phyloP scores from a whole-genome alignment of 2,113 vertebrate genomes.

The Brachionichthys hirsutus region DNA sequence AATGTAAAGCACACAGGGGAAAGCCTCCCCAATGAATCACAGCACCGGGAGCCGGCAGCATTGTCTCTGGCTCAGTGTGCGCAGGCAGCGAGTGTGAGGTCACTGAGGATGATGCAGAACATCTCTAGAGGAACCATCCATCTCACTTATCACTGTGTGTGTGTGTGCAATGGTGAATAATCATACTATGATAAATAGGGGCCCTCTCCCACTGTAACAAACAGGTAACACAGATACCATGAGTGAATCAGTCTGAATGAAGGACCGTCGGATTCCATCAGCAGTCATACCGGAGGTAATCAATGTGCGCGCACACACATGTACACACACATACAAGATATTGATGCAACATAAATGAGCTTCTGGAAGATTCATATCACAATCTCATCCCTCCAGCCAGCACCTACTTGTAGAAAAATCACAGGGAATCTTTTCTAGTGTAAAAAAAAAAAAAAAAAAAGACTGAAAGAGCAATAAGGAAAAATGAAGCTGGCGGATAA shows the following conservation, averaged over 20 bases:
- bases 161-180: conserved; percentile 64
- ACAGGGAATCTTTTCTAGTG: conserved; percentile 27
- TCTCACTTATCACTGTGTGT: conserved; percentile 74
- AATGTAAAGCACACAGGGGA: conserved; percentile 23
- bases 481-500: too few relatives aligned
- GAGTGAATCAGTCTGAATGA: conserved; percentile 61
- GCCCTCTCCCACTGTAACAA: conserved; percentile 47
- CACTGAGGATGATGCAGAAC: conserved; percentile 59
- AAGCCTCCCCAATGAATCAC: conserved; percentile 52
- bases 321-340: conserved; percentile 12
- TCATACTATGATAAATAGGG: conserved; percentile 70
- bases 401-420: conserved; percentile 28
- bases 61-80: conserved; percentile 52
- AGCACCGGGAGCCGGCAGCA: conserved; percentile 39
- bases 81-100: conserved; percentile 65
- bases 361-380: conserved; percentile 29
- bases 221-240: conserved; percentile 49
- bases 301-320: conserved; percentile 16
- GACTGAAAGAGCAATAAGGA: too few relatives aligned
- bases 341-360: conserved; percentile 2
- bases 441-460: conserved; percentile 34
- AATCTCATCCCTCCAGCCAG: conserved; percentile 13
- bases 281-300: conserved; percentile 32
- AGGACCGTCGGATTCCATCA: conserved; percentile 11
- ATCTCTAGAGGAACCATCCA: conserved; percentile 58